Conservation (phyloP, 1,140 invertebrate species). For the Rhizoglyphus robini region DNA sequence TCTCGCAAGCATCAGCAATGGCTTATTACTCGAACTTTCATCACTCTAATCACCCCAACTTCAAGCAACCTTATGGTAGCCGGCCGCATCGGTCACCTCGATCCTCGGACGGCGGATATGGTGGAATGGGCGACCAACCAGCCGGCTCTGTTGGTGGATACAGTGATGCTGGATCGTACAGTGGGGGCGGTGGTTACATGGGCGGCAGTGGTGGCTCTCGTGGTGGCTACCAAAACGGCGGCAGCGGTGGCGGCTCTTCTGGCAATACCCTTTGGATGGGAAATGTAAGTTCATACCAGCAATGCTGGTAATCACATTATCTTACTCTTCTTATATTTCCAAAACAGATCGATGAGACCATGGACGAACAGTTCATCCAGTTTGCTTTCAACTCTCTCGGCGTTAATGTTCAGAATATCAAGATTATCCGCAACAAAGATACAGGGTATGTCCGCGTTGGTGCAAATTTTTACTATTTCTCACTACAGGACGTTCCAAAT, state of each 20-base stretch:
- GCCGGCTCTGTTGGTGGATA: background rate
- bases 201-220: background rate
- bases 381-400: background rate
- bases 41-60: background rate
- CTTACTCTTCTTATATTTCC: too few species aligned
- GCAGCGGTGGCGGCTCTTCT: background rate
- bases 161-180: background rate
- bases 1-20: too few species aligned
- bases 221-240: conserved; percentile 1
- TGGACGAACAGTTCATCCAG: conserved; percentile 14
- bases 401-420: background rate
- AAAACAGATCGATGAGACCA: conserved; percentile 14
- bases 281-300: conserved; percentile 16
- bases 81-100: conserved; percentile 7
- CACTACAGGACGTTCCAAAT: background rate
- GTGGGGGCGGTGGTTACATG: background rate
- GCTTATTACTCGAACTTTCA: background rate
- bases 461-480: too few species aligned
- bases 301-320: too few species aligned
- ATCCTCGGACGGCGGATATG: background rate
- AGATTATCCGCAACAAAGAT: conserved; percentile 14
- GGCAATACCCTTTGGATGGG: conserved; percentile 9
- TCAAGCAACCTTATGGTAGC: background rate
- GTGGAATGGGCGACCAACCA: background rate
- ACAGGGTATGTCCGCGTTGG: conserved; percentile 19